Conservation (phyloP, 2,888 invertebrate species). For the Chymomyza amoena region DNA sequence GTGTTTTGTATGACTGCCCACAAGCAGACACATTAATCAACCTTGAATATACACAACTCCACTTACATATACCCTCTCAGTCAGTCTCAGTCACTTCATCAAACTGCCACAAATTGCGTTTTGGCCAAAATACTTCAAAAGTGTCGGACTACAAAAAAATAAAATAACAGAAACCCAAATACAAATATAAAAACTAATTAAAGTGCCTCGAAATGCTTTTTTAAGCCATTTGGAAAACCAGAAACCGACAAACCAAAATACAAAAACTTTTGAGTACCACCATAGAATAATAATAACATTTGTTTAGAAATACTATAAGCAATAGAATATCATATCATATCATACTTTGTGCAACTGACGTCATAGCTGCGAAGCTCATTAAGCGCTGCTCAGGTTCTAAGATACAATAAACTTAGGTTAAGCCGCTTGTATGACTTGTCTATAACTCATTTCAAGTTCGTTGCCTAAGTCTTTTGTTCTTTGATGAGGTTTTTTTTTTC, state of each 20-base stretch:
- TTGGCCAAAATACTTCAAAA: conserved; percentile 18
- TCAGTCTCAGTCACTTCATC: neutral
- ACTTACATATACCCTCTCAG: neutral
- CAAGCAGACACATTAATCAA: conserved; percentile 36
- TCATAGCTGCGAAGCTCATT: neutral
- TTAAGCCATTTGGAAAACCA: conserved; percentile 35
- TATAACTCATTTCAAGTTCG: conserved; percentile 37
- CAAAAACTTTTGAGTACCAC: neutral
- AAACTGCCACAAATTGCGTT: conserved; percentile 26
- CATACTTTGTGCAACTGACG: conserved; percentile 6
- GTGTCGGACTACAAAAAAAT: conserved; percentile 16
- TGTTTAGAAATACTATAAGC: conserved; percentile 45
- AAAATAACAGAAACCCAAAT: conserved; percentile 15
- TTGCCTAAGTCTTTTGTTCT: conserved; percentile 64
- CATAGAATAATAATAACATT: conserved; percentile 13
- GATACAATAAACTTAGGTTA: neutral
- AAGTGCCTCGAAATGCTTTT: conserved; percentile 40
- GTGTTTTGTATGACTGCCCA: neutral
- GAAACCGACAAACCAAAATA: conserved; percentile 20
- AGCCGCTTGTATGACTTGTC: neutral
- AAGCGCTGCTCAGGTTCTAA: neutral
- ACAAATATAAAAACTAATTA: conserved; percentile 40
- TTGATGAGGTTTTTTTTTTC: neutral
- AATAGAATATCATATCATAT: conserved; percentile 7
- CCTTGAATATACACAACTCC: conserved; percentile 40